Evolutionary conservation across 2,113 vertebrate genomes (phyloP).

Genomic region (Macroglossus sobrinus): DNA sequence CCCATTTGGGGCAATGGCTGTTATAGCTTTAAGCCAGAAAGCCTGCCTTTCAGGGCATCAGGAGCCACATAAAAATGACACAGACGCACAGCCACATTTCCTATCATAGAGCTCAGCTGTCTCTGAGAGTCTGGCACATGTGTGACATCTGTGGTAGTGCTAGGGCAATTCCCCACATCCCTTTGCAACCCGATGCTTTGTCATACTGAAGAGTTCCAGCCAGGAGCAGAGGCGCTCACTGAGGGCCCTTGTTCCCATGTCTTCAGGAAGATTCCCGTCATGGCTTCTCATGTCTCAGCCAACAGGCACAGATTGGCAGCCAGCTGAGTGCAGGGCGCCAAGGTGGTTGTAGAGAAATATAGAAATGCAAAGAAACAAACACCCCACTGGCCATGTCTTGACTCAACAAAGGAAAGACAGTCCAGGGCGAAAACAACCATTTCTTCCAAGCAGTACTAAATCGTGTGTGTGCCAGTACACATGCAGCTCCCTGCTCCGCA

Average conservation of each 20-base stretch:
- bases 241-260: constrained; percentile 67
- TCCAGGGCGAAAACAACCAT: not conserved
- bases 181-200: constrained; percentile 60
- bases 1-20: not conserved
- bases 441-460: not conserved
- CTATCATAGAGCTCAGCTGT: constrained; percentile 77
- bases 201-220: constrained; percentile 66
- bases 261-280: constrained; percentile 62
- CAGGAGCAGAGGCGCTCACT: constrained; percentile 66
- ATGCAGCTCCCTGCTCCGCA: not conserved
- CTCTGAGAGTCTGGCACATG: constrained; percentile 75
- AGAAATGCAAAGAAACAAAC: constrained; percentile 19
- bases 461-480: not conserved
- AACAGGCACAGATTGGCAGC: not conserved
- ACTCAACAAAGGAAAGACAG: not conserved
- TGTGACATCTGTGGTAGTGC: constrained; percentile 77
- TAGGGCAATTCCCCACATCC: constrained; percentile 72
- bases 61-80: constrained; percentile 67
- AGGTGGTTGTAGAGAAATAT: not conserved
- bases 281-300: constrained; percentile 69
- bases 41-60: constrained; percentile 55
- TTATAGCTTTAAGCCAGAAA: constrained; percentile 52
- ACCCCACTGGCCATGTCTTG: not conserved
- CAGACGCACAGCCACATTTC: constrained; percentile 41
- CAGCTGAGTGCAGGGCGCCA: not conserved